Evolutionary conservation across 37 sponge, comb jelly and placozoan species (phyloP).

Genomic region (Chondrosia reniformis): DNA sequence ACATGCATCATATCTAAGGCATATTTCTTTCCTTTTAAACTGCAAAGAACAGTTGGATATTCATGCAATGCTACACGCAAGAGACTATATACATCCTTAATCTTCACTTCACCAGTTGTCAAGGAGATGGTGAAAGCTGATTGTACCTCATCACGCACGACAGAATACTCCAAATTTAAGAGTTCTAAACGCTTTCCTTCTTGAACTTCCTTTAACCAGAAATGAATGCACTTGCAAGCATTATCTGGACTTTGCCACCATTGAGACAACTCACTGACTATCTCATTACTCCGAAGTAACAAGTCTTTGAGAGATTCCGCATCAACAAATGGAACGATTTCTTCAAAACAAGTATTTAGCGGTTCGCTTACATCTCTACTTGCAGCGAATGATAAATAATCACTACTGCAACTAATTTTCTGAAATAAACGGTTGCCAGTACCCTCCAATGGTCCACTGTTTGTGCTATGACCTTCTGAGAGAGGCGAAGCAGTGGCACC

Average conservation of each 20-base stretch:
- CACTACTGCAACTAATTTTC: neutral
- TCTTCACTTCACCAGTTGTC: neutral
- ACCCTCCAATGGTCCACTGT: neutral
- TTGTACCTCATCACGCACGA: constrained; percentile 3
- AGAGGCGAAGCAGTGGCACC: too few relatives aligned
- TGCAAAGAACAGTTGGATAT: constrained; percentile 7
- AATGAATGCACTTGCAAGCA: constrained; percentile 15
- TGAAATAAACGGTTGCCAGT: neutral
- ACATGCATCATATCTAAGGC: neutral
- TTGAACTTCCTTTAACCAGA: constrained; percentile 4
- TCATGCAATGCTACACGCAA: neutral
- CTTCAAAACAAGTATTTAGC: neutral
- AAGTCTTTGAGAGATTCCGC: neutral
- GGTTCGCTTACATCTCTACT: neutral
- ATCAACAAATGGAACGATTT: neutral
- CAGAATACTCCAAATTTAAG: constrained; percentile 1
- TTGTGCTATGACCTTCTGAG: neutral
- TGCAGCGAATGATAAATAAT: neutral
- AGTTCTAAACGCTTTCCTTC: neutral
- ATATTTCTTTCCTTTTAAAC: neutral
- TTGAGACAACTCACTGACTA: neutral
- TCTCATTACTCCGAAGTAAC: neutral
- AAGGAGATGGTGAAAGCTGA: neutral
- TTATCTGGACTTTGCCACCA: neutral
- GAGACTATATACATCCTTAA: neutral